Conservation (phyloP, 2,797 vertebrate genomes). For the Paratrypauchen microcephalus region DNA sequence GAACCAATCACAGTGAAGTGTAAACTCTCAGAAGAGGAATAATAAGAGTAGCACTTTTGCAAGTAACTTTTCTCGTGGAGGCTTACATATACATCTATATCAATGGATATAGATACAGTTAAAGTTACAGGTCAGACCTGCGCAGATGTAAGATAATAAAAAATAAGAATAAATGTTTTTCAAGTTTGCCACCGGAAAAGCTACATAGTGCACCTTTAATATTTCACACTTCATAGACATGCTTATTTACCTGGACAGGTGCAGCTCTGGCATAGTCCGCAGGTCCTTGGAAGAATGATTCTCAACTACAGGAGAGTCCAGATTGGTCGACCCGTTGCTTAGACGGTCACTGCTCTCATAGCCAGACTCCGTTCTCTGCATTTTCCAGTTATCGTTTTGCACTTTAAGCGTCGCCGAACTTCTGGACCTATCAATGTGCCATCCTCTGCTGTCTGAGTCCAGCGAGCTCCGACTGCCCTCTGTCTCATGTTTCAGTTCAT, state of each 20-base stretch:
- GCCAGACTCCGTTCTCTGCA: conserved; percentile 91
- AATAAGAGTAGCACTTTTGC: too few species aligned
- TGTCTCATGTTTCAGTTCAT: conserved; percentile 85
- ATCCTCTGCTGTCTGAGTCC: conserved; percentile 81
- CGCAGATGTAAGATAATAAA: not conserved
- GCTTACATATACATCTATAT: not conserved
- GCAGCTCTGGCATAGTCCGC: conserved; percentile 73
- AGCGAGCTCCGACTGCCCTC: conserved; percentile 84
- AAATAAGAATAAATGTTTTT: not conserved
- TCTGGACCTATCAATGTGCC: conserved; percentile 72
- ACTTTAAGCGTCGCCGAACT: conserved; percentile 70
- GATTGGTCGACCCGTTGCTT: conserved; percentile 88
- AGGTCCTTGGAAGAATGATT: conserved; percentile 70
- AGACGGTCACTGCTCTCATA: conserved; percentile 93
- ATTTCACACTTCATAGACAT: too few species aligned
- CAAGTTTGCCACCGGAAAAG: not conserved
- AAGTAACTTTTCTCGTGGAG: not conserved
- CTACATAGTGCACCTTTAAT: too few species aligned
- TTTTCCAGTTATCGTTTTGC: conserved; percentile 85
- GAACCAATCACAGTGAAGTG: too few species aligned
- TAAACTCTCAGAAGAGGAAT: too few species aligned
- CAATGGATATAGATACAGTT: not conserved
- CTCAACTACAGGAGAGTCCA: conserved; percentile 85
- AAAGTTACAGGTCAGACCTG: not conserved
- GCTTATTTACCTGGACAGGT: conserved; percentile 77